Conservation (phyloP, 2,113 vertebrate genomes). For the Nanorana parkeri region DNA sequence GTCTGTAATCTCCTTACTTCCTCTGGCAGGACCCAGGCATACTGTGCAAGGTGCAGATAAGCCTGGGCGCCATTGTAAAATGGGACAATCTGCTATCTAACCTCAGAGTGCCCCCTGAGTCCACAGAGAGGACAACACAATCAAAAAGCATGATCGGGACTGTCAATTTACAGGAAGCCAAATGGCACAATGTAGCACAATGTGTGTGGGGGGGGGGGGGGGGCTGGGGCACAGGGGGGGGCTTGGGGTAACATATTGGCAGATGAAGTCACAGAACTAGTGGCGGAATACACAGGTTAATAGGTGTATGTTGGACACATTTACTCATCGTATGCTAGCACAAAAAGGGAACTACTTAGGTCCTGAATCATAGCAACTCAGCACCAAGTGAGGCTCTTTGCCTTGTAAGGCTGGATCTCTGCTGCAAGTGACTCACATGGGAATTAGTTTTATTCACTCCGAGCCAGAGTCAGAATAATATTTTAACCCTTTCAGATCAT, state of each 20-base stretch:
- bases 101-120: background rate
- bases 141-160: background rate
- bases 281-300: background rate
- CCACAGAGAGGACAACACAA: background rate
- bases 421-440: conserved; percentile 44
- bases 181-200: conserved; percentile 1
- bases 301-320: background rate
- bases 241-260: background rate
- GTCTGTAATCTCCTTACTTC: conserved; percentile 46
- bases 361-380: conserved; percentile 1
- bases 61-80: background rate
- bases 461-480: background rate
- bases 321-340: background rate
- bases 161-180: background rate
- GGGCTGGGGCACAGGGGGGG: background rate
- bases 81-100: background rate
- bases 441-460: conserved; percentile 35
- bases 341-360: conserved; percentile 21
- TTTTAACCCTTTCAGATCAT: background rate
- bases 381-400: conserved; percentile 6
- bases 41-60: conserved; percentile 13
- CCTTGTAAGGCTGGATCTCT: conserved; percentile 46
- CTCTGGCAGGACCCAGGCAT: conserved; percentile 16
- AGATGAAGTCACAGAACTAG: background rate
- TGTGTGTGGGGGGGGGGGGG: background rate